phyloP scores from a whole-genome alignment of 2,113 vertebrate species.

The Entelurus aequoreus region DNA sequence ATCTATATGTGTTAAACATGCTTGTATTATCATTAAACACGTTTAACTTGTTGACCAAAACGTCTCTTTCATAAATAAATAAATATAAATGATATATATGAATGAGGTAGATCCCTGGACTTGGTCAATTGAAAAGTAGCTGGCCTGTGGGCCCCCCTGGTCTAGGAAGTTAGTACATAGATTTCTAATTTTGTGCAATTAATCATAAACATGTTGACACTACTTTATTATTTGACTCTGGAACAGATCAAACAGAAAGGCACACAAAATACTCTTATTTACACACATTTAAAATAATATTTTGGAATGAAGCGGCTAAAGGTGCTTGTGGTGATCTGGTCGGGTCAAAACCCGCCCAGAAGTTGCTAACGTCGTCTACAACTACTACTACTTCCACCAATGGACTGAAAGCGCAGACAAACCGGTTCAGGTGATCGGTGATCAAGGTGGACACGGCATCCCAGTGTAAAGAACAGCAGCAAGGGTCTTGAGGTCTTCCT shows the following conservation, averaged over 20 bases:
- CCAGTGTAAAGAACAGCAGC: constrained; percentile 39
- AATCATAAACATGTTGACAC: constrained; percentile 1
- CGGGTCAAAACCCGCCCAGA: background rate
- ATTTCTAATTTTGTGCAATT: background rate
- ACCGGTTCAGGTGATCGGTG: constrained; percentile 11
- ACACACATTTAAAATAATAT: constrained; percentile 54
- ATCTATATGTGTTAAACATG: too few relatives aligned
- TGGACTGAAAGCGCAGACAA: constrained; percentile 22
- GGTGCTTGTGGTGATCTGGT: too few relatives aligned
- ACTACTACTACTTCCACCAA: background rate
- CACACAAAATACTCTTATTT: constrained; percentile 75
- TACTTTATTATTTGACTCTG: constrained; percentile 65
- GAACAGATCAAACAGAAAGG: constrained; percentile 51
- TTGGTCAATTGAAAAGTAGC: too few relatives aligned
- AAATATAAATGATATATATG: too few relatives aligned
- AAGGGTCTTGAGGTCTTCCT: constrained; percentile 5
- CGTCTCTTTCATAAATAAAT: too few relatives aligned
- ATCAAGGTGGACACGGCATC: background rate
- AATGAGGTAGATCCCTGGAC: too few relatives aligned
- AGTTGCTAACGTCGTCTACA: background rate
- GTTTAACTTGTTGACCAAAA: too few relatives aligned
- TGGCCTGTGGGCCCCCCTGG: too few relatives aligned
- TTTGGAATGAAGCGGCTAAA: constrained; percentile 25
- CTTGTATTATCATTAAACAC: too few relatives aligned
- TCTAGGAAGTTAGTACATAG: too few relatives aligned